A percentile compares a stretch with the other conserved stretches of the same genome.
Evolutionary conservation across 2,113 vertebrate species (phyloP).

Genomic region (Sterna hirundo): DNA sequence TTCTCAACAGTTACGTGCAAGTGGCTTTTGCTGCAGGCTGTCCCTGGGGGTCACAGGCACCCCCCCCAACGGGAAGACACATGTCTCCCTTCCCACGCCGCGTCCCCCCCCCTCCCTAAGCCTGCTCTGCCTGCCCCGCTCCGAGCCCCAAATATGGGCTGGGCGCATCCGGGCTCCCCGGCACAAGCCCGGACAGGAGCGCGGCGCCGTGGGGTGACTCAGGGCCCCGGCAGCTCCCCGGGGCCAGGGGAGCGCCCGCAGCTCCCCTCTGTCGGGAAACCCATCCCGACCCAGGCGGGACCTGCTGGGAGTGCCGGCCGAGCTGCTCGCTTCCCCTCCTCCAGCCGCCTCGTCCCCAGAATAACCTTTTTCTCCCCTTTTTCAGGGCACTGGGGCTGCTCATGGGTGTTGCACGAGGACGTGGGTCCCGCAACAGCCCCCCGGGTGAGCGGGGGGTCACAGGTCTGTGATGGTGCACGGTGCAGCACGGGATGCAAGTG

Average conservation of each 20-base stretch:
- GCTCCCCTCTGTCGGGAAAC: background rate
- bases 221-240: background rate
- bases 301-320: background rate
- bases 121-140: background rate
- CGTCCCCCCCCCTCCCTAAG: accelerated
- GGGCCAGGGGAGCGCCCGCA: background rate
- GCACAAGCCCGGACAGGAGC: constrained; percentile 2
- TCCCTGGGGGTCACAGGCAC: background rate
- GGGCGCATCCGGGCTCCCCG: background rate
- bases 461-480: background rate
- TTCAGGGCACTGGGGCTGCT: background rate
- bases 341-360: accelerated
- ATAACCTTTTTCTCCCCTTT: background rate
- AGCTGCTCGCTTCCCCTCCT: background rate
- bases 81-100: accelerated
- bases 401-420: accelerated
- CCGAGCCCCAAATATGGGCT: background rate
- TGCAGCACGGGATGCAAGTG: background rate
- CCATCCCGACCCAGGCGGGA: background rate
- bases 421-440: background rate
- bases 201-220: background rate
- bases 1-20: accelerated
- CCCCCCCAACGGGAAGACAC: background rate
- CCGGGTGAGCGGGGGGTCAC: accelerated
- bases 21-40: background rate